phyloP scores from a whole-genome alignment of 2,888 invertebrate species.

The Nesidiocoris tenuis region DNA sequence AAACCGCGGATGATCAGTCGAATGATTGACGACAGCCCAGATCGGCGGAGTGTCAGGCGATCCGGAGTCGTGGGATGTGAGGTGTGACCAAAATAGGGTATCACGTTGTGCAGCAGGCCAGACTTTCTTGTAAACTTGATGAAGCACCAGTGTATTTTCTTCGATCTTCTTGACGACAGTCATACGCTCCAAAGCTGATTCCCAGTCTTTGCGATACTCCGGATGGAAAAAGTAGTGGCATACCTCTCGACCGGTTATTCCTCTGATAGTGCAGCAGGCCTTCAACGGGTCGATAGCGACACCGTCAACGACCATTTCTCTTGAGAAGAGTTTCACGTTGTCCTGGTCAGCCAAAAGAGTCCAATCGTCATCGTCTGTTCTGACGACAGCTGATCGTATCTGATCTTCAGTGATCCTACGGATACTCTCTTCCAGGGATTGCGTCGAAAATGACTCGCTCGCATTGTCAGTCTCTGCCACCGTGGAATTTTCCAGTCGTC shows the following conservation, averaged over 20 bases:
- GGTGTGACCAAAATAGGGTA: slow-evolving; percentile 98
- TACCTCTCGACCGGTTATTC: slow-evolving; percentile 95
- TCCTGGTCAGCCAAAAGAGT: slow-evolving; percentile 97
- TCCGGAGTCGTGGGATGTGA: slow-evolving; percentile 66
- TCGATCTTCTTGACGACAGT: slow-evolving; percentile 86
- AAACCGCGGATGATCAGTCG: slow-evolving; percentile 78
- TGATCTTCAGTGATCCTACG: slow-evolving; percentile 80
- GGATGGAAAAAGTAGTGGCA: slow-evolving; percentile 98
- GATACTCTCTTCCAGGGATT: slow-evolving; percentile 84
- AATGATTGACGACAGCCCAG: slow-evolving; percentile 98
- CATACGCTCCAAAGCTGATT: slow-evolving; percentile 92
- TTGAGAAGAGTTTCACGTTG: slow-evolving; percentile 95
- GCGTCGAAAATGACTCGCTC: slow-evolving; percentile 56
- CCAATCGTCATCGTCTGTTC: slow-evolving; percentile 67
- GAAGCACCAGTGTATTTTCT: slow-evolving; percentile 85
- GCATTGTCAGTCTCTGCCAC: slow-evolving; percentile 39
- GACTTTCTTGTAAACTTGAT: slow-evolving; percentile 96
- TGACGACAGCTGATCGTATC: neutral
- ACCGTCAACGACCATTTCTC: slow-evolving; percentile 91
- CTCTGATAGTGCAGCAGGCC: slow-evolving; percentile 94
- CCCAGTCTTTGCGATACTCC: slow-evolving; percentile 94
- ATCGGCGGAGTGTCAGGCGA: slow-evolving; percentile 73
- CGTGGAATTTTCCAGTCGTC: slow-evolving; percentile 55
- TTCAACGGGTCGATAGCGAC: slow-evolving; percentile 96
- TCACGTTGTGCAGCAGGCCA: slow-evolving; percentile 99